A percentile compares a stretch with the other conserved stretches of the same genome.
Evolutionary conservation across 37 sponge, comb jelly and placozoan genomes (phyloP).

Genomic region (Chondrosia reniformis): DNA sequence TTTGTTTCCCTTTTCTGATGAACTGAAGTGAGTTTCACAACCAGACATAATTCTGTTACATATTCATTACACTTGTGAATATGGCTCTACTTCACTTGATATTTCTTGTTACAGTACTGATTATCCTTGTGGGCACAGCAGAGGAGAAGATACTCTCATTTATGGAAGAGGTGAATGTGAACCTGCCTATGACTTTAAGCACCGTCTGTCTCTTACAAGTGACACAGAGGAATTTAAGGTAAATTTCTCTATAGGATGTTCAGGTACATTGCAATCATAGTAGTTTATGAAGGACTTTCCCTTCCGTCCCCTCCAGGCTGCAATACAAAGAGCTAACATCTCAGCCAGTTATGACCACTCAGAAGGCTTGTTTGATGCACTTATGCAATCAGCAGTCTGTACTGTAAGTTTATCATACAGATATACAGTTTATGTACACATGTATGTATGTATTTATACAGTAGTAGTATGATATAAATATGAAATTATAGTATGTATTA

Average conservation of each 20-base stretch:
- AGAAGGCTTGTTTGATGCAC: conserved; percentile 70
- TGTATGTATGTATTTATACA: not conserved
- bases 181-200: conserved; percentile 50
- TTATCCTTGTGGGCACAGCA: not conserved
- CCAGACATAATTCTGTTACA: not conserved
- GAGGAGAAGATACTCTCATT: not conserved
- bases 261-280: too few species aligned
- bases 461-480: not conserved
- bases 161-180: conserved; percentile 23
- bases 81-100: not conserved
- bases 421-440: not conserved
- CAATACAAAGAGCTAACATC: conserved; percentile 17
- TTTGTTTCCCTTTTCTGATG: not conserved
- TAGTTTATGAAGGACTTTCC: not conserved
- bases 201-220: conserved; percentile 48
- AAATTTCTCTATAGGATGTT: not conserved
- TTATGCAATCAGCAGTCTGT: conserved; percentile 73
- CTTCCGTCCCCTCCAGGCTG: conserved; percentile 1
- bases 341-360: conserved; percentile 73
- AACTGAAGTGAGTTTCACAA: conserved; percentile 12
- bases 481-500: not conserved
- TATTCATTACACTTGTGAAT: not conserved
- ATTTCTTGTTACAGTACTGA: not conserved
- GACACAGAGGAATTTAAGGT: not conserved
- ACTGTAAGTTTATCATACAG: conserved; percentile 36